A percentile compares a stretch with the other conserved stretches of the same genome.
These are phyloP conservation scores for Eupristina koningsbergeri DNA, from an alignment of 1,140 invertebrate species.

Conservation along the genomic window DNA sequence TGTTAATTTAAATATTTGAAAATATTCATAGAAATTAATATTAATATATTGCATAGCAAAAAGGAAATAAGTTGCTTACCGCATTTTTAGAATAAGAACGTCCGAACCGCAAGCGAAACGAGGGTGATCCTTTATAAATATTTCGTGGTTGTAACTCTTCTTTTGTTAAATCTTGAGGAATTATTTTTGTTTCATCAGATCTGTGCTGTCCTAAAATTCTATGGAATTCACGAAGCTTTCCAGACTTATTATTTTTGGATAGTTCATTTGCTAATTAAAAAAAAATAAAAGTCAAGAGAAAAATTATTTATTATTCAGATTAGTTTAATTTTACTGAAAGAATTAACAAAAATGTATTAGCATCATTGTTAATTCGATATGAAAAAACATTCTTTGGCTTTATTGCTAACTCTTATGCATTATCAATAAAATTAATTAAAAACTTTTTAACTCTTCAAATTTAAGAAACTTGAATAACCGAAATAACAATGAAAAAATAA, in stretches of 20 bases:
- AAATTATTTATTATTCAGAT: no score
- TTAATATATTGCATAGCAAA: not conserved
- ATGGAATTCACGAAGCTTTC: constrained; percentile 64
- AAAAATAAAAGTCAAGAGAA: not conserved
- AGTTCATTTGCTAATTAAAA: constrained; percentile 45
- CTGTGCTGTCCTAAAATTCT: constrained; percentile 62
- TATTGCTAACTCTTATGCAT: no score
- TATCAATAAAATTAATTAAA: no score
- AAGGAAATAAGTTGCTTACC: constrained; percentile 14
- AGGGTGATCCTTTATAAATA: constrained; percentile 65
- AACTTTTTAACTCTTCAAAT: no score
- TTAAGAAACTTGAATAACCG: no score
- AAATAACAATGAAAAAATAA: no score
- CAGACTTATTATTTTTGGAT: constrained; percentile 34
- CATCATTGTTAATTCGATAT: no score
- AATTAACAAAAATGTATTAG: no score
- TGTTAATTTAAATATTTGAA: not conserved
- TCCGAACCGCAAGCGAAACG: constrained; percentile 71
- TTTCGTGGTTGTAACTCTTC: constrained; percentile 45
- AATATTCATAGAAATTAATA: not conserved
- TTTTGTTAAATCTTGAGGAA: constrained; percentile 46
- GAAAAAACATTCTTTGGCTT: no score
- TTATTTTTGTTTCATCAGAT: constrained; percentile 50
- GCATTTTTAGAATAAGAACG: constrained; percentile 56
- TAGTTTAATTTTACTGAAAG: no score